These are phyloP conservation scores for Varanus komodoensis DNA, from an alignment of 2,113 vertebrate genomes.

Conservation along the genomic window DNA sequence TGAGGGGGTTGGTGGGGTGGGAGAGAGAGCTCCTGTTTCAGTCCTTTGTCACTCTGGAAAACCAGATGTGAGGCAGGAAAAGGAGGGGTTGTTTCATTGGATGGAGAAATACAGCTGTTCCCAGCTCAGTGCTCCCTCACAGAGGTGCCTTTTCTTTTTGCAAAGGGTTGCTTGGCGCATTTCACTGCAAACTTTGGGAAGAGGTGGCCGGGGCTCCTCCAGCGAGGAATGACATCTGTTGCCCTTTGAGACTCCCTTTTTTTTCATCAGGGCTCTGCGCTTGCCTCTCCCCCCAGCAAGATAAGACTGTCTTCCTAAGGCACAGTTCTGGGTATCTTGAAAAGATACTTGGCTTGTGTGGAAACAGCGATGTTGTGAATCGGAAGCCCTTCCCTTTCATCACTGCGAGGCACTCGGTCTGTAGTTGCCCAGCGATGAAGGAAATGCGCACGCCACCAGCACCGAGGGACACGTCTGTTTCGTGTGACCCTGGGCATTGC, in stretches of 20 bases:
- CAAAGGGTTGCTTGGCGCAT: too few species aligned
- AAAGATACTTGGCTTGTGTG: neutral
- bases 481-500: neutral
- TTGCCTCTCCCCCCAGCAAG: neutral
- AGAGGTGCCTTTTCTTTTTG: neutral
- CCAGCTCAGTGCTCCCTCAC: neutral
- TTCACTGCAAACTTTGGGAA: neutral
- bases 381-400: neutral
- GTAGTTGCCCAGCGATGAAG: neutral
- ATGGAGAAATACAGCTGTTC: neutral
- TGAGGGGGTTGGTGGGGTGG: too few species aligned
- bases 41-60: slow-evolving; percentile 46
- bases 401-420: too few species aligned
- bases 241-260: neutral
- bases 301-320: too few species aligned
- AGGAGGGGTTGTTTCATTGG: neutral
- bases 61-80: slow-evolving; percentile 54
- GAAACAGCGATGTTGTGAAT: too few species aligned
- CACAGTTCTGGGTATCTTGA: too few species aligned
- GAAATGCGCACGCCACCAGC: neutral
- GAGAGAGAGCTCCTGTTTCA: slow-evolving; percentile 2
- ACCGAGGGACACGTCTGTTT: neutral
- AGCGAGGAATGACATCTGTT: neutral
- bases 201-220: neutral
- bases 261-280: neutral